A percentile compares a stretch with the other conserved stretches of the same genome.
These are phyloP conservation scores for Ladona fulva DNA, from an alignment of 1,140 invertebrate genomes.

Conservation along the genomic window DNA sequence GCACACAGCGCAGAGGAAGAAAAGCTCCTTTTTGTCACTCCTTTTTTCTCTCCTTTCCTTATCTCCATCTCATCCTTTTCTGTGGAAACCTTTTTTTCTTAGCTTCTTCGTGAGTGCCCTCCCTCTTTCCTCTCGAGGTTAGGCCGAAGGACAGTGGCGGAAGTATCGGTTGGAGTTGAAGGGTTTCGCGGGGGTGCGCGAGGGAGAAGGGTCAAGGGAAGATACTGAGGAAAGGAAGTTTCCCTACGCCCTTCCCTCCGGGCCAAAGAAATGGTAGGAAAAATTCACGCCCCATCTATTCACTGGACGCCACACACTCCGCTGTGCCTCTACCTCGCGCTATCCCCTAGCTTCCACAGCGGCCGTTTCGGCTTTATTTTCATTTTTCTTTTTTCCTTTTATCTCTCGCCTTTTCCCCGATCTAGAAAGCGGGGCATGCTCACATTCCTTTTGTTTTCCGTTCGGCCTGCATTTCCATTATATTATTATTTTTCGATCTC, in stretches of 20 bases:
- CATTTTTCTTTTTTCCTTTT: too few relatives aligned
- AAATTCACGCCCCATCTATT: conserved; percentile 1
- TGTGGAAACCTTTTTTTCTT: not conserved
- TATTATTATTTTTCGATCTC: too few relatives aligned
- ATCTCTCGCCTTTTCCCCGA: too few relatives aligned
- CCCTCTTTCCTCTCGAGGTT: conserved; percentile 1
- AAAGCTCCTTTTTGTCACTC: not conserved
- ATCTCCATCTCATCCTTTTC: not conserved
- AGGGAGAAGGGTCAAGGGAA: not conserved
- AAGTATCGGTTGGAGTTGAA: not conserved
- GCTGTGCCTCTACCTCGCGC: not conserved
- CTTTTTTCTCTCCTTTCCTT: not conserved
- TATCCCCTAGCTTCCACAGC: not conserved
- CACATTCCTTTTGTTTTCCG: too few relatives aligned
- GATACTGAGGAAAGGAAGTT: not conserved
- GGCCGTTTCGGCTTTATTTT: too few relatives aligned
- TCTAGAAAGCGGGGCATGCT: too few relatives aligned
- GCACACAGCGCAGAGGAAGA: not conserved
- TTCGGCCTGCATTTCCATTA: too few relatives aligned
- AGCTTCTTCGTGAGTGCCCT: not conserved
- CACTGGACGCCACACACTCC: not conserved
- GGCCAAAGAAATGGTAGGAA: not conserved
- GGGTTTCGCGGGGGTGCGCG: not conserved
- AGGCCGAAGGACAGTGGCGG: not conserved
- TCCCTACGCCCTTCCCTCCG: not conserved